phyloP scores from a whole-genome alignment of 2,113 vertebrate genomes.

The Hemicordylus capensis region DNA sequence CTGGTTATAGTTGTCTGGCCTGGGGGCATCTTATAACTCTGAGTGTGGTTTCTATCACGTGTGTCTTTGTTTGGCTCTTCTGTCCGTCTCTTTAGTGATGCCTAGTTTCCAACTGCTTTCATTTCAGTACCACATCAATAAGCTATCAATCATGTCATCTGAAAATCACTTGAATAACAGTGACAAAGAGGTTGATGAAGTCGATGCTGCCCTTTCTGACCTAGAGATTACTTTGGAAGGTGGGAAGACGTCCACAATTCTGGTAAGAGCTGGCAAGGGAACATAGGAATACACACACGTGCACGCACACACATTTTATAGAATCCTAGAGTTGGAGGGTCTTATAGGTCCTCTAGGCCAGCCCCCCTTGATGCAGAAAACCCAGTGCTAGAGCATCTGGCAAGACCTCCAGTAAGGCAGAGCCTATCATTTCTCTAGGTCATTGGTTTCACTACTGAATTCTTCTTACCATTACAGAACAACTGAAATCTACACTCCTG shows the following conservation, averaged over 20 bases:
- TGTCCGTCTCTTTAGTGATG: not conserved
- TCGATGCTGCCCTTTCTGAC: conserved; percentile 95
- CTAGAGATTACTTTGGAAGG: conserved; percentile 98
- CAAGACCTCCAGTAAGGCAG: no score
- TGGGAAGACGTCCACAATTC: conserved; percentile 92
- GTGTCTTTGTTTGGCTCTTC: not conserved
- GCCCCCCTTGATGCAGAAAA: no score
- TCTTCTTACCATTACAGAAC: no score
- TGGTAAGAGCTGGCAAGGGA: conserved; percentile 78
- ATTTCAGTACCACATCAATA: conserved; percentile 98
- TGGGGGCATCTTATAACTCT: not conserved
- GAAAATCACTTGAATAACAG: conserved; percentile 99
- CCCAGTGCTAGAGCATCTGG: no score
- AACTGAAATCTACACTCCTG: no score
- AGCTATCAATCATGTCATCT: conserved; percentile 97
- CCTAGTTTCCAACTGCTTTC: conserved; percentile 29
- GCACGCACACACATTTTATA: no score
- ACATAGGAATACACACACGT: no score
- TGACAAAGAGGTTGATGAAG: conserved; percentile 98
- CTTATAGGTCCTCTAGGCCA: no score
- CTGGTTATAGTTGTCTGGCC: not conserved
- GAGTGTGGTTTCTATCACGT: not conserved
- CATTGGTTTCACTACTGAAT: no score
- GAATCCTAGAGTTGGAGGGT: no score
- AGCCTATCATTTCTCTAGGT: no score